A percentile compares a stretch with the other conserved stretches of the same genome.
Conservation (phyloP, 1,140 invertebrate species). For the Cydia splendana region DNA sequence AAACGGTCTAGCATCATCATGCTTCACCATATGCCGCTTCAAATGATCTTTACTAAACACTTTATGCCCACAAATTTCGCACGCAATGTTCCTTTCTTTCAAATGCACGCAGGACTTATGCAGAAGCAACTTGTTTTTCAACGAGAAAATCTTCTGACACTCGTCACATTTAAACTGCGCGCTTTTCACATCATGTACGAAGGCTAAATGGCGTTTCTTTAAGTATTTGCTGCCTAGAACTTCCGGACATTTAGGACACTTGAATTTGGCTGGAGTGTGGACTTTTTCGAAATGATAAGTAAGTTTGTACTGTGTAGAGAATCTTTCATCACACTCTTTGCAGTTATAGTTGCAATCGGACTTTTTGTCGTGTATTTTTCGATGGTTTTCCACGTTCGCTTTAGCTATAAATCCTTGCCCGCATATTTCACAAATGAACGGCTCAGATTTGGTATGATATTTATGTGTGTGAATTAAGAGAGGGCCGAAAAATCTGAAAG, state of each 20-base stretch:
- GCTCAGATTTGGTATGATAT: conserved; percentile 39
- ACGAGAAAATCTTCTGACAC: conserved; percentile 46
- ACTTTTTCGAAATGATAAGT: conserved; percentile 27
- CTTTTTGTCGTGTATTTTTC: conserved; percentile 36
- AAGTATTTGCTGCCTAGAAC: conserved; percentile 51
- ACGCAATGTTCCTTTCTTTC: conserved; percentile 35
- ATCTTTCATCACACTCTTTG: conserved; percentile 35
- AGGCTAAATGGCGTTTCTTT: conserved; percentile 53
- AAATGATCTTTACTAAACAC: conserved; percentile 34
- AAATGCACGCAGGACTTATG: conserved; percentile 60
- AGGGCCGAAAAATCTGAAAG: conserved; percentile 40
- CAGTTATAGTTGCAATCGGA: conserved; percentile 23
- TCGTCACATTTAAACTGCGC: conserved; percentile 50
- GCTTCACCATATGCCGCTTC: conserved; percentile 81
- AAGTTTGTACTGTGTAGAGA: conserved; percentile 27
- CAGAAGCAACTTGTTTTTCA: conserved; percentile 45
- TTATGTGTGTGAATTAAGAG: conserved; percentile 41
- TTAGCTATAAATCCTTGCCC: conserved; percentile 41
- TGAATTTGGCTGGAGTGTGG: conserved; percentile 33
- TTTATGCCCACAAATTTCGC: conserved; percentile 33
- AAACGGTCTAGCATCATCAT: conserved; percentile 82
- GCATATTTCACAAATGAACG: conserved; percentile 44
- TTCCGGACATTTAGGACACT: conserved; percentile 52
- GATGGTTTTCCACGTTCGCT: conserved; percentile 39
- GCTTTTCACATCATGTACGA: conserved; percentile 53